A percentile compares a stretch with the other conserved stretches of the same genome.
Evolutionary conservation across 2,888 invertebrate species (phyloP).

Genomic region (Notocelia uddmanniana): DNA sequence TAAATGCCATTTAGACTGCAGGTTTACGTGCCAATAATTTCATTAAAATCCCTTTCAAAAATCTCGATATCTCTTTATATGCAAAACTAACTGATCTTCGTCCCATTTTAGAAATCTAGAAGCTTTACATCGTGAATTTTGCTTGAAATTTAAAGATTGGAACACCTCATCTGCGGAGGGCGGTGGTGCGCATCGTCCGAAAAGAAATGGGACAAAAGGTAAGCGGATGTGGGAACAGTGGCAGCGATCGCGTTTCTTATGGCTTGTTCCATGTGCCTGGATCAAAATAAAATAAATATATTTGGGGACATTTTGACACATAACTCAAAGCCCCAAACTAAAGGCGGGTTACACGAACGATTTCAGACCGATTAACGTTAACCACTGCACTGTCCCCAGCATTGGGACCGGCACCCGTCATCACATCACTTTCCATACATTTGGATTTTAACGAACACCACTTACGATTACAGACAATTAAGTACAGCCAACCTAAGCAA

Average conservation of each 20-base stretch:
- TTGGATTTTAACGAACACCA: too few species aligned
- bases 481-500: too few species aligned
- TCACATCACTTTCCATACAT: too few species aligned
- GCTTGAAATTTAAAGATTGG: conserved; percentile 41
- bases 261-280: neutral
- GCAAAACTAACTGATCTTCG: conserved; percentile 14
- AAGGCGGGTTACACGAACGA: too few species aligned
- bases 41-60: neutral
- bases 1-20: too few species aligned
- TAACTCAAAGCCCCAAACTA: too few species aligned
- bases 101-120: conserved; percentile 15
- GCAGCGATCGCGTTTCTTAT: conserved; percentile 31
- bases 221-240: conserved; percentile 34
- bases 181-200: conserved; percentile 41
- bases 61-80: neutral
- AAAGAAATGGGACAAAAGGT: conserved; percentile 46
- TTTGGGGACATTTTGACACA: neutral
- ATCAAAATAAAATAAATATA: neutral
- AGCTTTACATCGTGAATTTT: conserved; percentile 33
- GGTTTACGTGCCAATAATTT: neutral
- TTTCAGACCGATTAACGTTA: too few species aligned
- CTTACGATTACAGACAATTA: too few species aligned
- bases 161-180: conserved; percentile 42
- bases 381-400: too few species aligned
- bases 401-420: too few species aligned